Conservation (phyloP, 35 echinoderm and acorn worm genomes). For the Diadema setosum region DNA sequence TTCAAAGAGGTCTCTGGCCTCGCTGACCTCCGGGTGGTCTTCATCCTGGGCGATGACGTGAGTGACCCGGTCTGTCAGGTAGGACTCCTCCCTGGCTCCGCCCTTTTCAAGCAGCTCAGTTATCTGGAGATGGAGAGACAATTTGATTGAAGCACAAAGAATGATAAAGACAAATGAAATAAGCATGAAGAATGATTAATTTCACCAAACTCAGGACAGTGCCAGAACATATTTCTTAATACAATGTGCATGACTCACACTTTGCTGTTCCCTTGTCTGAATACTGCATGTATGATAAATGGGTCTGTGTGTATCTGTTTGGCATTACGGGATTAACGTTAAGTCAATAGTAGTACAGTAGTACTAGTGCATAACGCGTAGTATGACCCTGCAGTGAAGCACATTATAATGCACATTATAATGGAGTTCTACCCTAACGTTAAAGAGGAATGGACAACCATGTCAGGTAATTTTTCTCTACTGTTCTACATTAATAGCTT, state of each 20-base stretch:
- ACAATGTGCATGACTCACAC: neutral
- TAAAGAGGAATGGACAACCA: no score
- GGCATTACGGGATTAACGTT: no score
- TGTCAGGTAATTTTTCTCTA: no score
- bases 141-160: neutral
- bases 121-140: conserved; percentile 32
- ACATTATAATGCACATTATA: no score
- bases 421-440: no score
- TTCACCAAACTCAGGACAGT: neutral
- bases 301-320: neutral
- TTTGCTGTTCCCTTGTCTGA: neutral
- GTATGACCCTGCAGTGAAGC: no score
- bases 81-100: conserved; percentile 69
- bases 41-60: conserved; percentile 88
- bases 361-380: no score
- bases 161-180: no score
- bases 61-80: conserved; percentile 65
- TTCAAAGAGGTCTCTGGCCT: conserved; percentile 94
- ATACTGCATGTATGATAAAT: neutral
- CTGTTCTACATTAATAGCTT: no score
- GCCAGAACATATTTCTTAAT: neutral
- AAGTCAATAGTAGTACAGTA: no score
- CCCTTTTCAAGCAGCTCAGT: conserved; percentile 55
- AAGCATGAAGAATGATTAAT: neutral
- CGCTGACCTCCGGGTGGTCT: conserved; percentile 83